Evolutionary conservation across 64 coral and sea anemone species (phyloP).

Genomic region (Montipora capricornis): DNA sequence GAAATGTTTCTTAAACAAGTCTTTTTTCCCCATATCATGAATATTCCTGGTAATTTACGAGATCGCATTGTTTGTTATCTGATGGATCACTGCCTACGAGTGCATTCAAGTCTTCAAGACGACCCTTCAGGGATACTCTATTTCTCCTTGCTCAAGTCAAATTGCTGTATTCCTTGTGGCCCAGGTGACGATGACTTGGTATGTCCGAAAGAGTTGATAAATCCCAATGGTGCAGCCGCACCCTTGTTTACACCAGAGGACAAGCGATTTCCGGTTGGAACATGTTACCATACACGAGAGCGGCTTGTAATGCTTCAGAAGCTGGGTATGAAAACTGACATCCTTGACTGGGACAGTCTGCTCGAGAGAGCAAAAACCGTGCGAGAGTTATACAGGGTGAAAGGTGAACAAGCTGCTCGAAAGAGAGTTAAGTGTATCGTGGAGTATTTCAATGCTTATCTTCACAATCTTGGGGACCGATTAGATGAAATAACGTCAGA

Average conservation of each 20-base stretch:
- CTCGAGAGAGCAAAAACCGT: constrained; percentile 73
- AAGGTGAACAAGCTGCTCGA: constrained; percentile 10
- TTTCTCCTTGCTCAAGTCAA: constrained; percentile 18
- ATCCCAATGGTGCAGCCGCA: constrained; percentile 54
- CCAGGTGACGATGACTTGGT: constrained; percentile 5
- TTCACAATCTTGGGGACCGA: neutral
- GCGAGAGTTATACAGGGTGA: neutral
- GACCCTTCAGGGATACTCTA: neutral
- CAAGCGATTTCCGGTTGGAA: constrained; percentile 75
- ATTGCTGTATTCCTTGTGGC: constrained; percentile 80
- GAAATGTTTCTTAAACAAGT: constrained; percentile 69
- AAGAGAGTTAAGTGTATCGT: constrained; percentile 59
- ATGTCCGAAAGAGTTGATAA: constrained; percentile 63
- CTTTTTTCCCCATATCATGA: constrained; percentile 73
- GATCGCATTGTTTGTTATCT: constrained; percentile 57
- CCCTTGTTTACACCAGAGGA: constrained; percentile 69
- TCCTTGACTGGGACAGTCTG: constrained; percentile 65
- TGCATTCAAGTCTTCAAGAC: neutral
- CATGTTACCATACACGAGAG: constrained; percentile 26
- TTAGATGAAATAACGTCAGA: neutral
- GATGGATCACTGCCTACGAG: constrained; percentile 55
- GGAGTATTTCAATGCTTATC: constrained; percentile 52
- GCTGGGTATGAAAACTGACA: constrained; percentile 73
- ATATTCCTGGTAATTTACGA: constrained; percentile 35
- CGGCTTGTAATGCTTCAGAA: constrained; percentile 67